Conservation (phyloP, 2,113 vertebrate species). For the Hydrolagus affinis region DNA sequence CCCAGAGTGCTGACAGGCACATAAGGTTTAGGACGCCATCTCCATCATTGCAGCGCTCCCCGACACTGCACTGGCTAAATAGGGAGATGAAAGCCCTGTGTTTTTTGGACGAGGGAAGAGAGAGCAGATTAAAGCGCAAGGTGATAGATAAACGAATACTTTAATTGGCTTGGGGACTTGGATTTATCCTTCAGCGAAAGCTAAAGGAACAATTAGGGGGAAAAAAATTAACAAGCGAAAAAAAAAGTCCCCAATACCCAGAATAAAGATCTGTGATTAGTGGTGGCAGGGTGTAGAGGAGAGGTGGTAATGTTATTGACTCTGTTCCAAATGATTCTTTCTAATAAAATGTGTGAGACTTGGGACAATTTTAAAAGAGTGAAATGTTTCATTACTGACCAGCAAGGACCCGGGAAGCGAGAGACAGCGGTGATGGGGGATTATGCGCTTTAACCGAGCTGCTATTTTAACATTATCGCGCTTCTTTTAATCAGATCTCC, state of each 20-base stretch:
- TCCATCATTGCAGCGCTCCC: not conserved
- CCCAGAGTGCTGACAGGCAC: not conserved
- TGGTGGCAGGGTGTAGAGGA: not conserved
- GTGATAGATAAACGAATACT: constrained; percentile 29
- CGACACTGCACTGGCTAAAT: not conserved
- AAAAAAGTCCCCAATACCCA: too few relatives aligned
- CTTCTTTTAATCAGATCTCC: not conserved
- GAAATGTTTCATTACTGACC: not conserved
- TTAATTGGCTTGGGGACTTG: constrained; percentile 26
- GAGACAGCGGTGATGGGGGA: not conserved
- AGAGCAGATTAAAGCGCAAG: constrained; percentile 26
- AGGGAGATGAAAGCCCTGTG: too few relatives aligned
- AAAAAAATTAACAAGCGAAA: too few relatives aligned
- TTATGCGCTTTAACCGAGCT: not conserved
- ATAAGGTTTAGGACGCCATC: not conserved
- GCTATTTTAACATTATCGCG: not conserved
- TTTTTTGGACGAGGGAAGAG: not conserved
- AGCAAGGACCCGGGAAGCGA: not conserved
- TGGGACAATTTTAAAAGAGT: not conserved
- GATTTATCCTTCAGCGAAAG: constrained; percentile 25
- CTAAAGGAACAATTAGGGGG: constrained; percentile 20
- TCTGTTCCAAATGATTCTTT: not conserved
- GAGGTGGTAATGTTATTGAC: not conserved
- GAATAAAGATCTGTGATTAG: too few relatives aligned
- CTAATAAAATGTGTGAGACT: not conserved